Conservation (phyloP, 2,113 vertebrate species). For the Chaetodon trifascialis region DNA sequence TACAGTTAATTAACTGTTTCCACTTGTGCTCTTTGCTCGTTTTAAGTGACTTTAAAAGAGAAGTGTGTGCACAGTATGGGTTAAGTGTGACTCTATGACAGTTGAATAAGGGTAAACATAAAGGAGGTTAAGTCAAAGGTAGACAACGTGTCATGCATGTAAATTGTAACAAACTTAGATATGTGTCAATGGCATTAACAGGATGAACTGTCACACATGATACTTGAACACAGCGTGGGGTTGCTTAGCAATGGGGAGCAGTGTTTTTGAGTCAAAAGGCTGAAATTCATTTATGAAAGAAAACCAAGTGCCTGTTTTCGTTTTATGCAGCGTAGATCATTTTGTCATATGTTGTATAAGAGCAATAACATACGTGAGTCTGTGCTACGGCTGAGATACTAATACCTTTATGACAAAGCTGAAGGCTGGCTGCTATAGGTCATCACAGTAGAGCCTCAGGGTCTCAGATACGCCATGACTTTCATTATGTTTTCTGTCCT, state of each 20-base stretch:
- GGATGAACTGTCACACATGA: too few relatives aligned
- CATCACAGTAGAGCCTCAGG: neutral
- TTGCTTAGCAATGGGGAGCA: neutral
- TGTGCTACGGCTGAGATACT: neutral
- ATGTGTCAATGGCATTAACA: neutral
- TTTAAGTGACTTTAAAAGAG: neutral
- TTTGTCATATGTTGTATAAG: neutral
- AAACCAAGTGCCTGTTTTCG: neutral
- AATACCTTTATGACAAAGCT: neutral
- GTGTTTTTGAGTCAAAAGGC: neutral
- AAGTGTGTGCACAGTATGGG: neutral
- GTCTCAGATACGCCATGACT: neutral
- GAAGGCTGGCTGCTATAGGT: neutral
- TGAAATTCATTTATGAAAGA: too few relatives aligned
- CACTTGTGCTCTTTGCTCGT: neutral
- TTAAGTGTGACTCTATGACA: neutral
- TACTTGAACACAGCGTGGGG: neutral
- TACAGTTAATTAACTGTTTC: neutral
- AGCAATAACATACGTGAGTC: neutral
- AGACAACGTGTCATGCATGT: too few relatives aligned
- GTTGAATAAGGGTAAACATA: neutral
- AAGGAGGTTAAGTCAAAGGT: neutral
- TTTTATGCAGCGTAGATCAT: neutral
- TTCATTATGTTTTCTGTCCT: neutral
- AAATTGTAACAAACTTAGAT: neutral